phyloP scores from a whole-genome alignment of 2,888 invertebrate species.

The Epirrita christyi region DNA sequence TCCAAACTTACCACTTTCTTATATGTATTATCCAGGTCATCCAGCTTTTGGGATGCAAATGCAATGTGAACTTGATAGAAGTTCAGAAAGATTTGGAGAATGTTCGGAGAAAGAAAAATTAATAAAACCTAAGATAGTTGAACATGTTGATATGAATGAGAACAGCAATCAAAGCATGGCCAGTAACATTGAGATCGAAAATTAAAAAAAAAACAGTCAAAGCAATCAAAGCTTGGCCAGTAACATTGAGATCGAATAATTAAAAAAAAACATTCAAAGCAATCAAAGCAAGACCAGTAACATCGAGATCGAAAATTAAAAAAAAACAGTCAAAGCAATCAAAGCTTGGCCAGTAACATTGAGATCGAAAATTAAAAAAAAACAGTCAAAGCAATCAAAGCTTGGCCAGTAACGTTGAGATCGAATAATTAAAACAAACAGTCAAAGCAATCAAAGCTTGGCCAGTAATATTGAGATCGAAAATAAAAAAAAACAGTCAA shows the following conservation, averaged over 20 bases:
- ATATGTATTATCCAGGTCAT: slow-evolving; percentile 80
- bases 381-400: slow-evolving; percentile 71
- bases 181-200: slow-evolving; percentile 81
- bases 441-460: slow-evolving; percentile 79
- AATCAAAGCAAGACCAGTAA: slow-evolving; percentile 81
- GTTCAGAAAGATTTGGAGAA: slow-evolving; percentile 60
- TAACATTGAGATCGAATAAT: slow-evolving; percentile 62
- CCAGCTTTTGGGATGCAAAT: slow-evolving; percentile 67
- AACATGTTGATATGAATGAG: slow-evolving; percentile 64
- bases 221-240: slow-evolving; percentile 81
- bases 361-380: slow-evolving; percentile 69
- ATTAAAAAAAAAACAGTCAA: slow-evolving; percentile 54
- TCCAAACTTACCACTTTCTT: slow-evolving; percentile 71
- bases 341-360: slow-evolving; percentile 81
- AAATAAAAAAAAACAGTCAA: slow-evolving; percentile 42
- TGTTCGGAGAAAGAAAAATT: slow-evolving; percentile 58
- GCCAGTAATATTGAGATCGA: slow-evolving; percentile 72
- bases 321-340: slow-evolving; percentile 59
- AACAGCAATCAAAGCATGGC: slow-evolving; percentile 81
- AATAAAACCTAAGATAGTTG: slow-evolving; percentile 56
- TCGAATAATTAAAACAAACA: slow-evolving; percentile 42
- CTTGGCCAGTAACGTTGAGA: slow-evolving; percentile 77
- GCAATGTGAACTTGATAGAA: slow-evolving; percentile 68
- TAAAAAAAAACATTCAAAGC: slow-evolving; percentile 51
- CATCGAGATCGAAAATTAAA: slow-evolving; percentile 55